phyloP scores from a whole-genome alignment of 1,140 invertebrate species.

The Drosophila ananassae region DNA sequence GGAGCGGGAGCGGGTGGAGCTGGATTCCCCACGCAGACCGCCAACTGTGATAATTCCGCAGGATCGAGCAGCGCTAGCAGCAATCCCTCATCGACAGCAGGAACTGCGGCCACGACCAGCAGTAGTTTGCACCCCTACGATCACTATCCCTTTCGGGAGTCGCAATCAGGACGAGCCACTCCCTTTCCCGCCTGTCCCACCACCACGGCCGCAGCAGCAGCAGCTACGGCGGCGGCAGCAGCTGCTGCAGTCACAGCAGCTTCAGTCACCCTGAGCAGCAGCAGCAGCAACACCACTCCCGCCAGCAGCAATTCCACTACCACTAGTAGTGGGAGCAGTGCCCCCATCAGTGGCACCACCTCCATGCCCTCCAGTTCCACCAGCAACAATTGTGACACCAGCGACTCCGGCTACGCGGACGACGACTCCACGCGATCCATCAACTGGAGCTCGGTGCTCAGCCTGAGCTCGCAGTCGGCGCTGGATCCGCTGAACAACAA shows the following conservation, averaged over 20 bases:
- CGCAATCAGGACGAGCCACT: slow-evolving; percentile 86
- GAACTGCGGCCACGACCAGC: slow-evolving; percentile 12
- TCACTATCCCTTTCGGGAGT: slow-evolving; percentile 84
- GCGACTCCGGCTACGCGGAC: slow-evolving; percentile 91
- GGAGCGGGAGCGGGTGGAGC: slow-evolving; percentile 13
- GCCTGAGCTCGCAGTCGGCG: slow-evolving; percentile 92
- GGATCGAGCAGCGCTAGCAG: slow-evolving; percentile 45
- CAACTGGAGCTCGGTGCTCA: slow-evolving; percentile 95
- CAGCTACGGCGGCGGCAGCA: slow-evolving; percentile 55
- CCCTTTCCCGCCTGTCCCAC: slow-evolving; percentile 85
- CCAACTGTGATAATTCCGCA: slow-evolving; percentile 40
- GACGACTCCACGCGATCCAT: slow-evolving; percentile 91
- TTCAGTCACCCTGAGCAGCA: slow-evolving; percentile 2
- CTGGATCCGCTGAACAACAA: slow-evolving; percentile 93
- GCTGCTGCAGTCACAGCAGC: slow-evolving; percentile 23
- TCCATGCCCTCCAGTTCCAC: slow-evolving; percentile 9
- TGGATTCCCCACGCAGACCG: slow-evolving; percentile 32
- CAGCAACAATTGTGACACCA: slow-evolving; percentile 83
- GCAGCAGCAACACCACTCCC: slow-evolving; percentile 2
- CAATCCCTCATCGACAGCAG: slow-evolving; percentile 57
- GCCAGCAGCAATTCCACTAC: slow-evolving; percentile 26
- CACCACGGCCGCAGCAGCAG: slow-evolving; percentile 42
- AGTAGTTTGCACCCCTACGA: slow-evolving; percentile 85
- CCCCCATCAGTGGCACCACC: slow-evolving; percentile 14
- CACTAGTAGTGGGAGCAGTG: slow-evolving; percentile 13